phyloP scores from a whole-genome alignment of 2,113 vertebrate genomes.

The Rostratula benghalensis region DNA sequence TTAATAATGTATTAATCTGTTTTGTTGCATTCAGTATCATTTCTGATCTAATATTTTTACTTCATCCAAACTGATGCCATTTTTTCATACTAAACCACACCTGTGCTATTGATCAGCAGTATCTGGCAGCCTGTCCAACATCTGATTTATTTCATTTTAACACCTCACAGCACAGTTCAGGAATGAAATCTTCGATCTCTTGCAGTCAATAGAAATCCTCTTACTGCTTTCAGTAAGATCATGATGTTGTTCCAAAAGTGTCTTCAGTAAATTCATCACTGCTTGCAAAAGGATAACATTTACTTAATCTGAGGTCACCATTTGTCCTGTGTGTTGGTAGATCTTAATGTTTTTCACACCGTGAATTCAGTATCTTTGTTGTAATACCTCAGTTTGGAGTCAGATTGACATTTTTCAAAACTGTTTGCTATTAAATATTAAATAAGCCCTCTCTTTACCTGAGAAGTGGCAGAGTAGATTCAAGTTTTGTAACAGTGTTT shows the following conservation, averaged over 20 bases:
- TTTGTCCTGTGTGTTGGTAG: neutral
- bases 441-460: neutral
- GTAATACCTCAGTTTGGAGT: neutral
- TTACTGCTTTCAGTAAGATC: neutral
- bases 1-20: neutral
- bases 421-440: neutral
- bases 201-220: neutral
- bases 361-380: neutral
- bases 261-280: neutral
- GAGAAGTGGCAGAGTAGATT: neutral
- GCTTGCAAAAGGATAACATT: neutral
- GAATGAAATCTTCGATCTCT: neutral
- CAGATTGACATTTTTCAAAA: neutral
- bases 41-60: constrained; percentile 4
- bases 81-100: neutral
- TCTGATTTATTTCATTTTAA: constrained; percentile 9
- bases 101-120: neutral
- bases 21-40: neutral
- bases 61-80: neutral
- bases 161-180: neutral
- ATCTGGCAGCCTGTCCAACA: neutral
- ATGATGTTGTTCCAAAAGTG: neutral
- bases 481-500: neutral
- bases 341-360: neutral
- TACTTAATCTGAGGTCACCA: neutral